Evolutionary conservation across 2,888 invertebrate species (phyloP).

Genomic region (Atethmia centrago): DNA sequence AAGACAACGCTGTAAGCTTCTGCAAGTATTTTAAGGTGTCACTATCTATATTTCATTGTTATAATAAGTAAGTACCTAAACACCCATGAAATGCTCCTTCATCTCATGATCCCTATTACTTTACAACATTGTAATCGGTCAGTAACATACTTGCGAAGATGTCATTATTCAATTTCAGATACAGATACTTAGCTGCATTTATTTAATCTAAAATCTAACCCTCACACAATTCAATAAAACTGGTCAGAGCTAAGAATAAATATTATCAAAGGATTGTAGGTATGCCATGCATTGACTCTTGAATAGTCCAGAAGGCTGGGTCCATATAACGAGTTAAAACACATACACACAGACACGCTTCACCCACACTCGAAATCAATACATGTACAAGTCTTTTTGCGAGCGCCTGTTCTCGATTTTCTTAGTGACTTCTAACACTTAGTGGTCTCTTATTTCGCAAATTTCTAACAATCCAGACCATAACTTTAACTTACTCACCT

Average conservation of each 20-base stretch:
- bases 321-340: neutral
- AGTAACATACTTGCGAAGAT: too few relatives aligned
- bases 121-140: neutral
- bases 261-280: neutral
- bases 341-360: neutral
- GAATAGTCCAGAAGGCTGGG: too few relatives aligned
- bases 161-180: neutral
- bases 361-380: neutral
- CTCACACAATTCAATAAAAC: slow-evolving; percentile 4
- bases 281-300: neutral
- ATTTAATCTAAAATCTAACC: neutral
- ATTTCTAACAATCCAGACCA: neutral
- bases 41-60: neutral
- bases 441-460: neutral
- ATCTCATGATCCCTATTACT: neutral
- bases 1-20: neutral
- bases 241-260: neutral
- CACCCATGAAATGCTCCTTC: neutral
- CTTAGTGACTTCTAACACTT: neutral
- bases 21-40: neutral
- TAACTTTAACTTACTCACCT: slow-evolving; percentile 90
- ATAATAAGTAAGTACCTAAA: too few relatives aligned
- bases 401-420: neutral
- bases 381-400: neutral
- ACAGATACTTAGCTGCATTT: neutral